Conservation (phyloP, 1,140 invertebrate species). For the Phymorhynchus buccinoides region DNA sequence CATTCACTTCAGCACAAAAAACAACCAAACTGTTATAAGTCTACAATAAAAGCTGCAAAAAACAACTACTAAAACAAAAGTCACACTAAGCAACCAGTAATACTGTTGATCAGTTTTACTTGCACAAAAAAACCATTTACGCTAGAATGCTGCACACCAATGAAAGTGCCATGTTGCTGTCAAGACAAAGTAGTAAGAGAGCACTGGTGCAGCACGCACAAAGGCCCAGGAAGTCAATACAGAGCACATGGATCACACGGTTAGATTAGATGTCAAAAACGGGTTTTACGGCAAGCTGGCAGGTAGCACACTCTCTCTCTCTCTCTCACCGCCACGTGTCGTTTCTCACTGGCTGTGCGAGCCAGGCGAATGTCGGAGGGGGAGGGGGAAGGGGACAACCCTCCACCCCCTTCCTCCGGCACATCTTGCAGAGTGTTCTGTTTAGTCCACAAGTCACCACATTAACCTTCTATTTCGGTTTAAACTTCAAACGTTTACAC, state of each 20-base stretch:
- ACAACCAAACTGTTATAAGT: not conserved
- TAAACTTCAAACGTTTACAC: too few species aligned
- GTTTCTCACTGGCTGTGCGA: conserved; percentile 38
- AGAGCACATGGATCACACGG: not conserved
- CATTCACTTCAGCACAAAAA: not conserved
- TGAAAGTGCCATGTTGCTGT: not conserved
- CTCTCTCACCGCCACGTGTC: conserved; percentile 30
- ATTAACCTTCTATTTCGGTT: too few species aligned
- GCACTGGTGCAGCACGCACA: too few species aligned
- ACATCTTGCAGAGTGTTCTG: conserved; percentile 23
- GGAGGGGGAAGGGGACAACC: conserved; percentile 2
- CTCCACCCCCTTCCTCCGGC: conserved; percentile 21
- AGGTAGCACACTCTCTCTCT: not conserved
- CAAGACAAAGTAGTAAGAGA: not conserved
- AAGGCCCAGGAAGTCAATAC: too few species aligned
- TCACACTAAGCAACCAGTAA: not conserved
- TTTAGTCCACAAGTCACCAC: conserved; percentile 11
- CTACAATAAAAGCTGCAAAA: not conserved
- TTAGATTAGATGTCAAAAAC: not conserved
- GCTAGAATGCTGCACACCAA: too few species aligned
- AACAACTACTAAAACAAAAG: not conserved
- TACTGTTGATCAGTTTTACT: not conserved
- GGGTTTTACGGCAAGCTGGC: not conserved
- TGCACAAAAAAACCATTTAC: conserved; percentile 8
- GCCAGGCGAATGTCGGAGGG: conserved; percentile 29